phyloP scores from a whole-genome alignment of 2,797 vertebrate genomes.

The Neosalanx taihuensis region DNA sequence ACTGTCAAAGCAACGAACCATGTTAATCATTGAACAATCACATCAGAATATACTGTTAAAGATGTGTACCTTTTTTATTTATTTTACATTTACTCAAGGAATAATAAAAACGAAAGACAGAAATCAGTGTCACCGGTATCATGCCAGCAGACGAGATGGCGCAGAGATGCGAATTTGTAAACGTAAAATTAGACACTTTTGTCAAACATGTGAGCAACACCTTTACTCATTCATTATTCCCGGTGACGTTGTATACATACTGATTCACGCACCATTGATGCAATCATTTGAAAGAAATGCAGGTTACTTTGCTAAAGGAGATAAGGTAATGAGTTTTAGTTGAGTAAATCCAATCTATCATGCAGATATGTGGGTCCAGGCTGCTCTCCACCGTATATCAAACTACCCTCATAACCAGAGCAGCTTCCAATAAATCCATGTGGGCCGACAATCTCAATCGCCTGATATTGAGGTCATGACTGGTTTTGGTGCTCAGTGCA shows the following conservation, averaged over 20 bases:
- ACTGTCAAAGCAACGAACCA: slow-evolving; percentile 10
- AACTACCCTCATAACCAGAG: background rate
- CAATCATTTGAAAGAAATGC: background rate
- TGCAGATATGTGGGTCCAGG: no score
- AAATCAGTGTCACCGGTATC: slow-evolving; percentile 36
- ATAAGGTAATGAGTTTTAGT: background rate
- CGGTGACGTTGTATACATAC: background rate
- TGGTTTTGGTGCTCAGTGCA: slow-evolving; percentile 1
- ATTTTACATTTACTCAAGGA: background rate
- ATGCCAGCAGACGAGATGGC: slow-evolving; percentile 16
- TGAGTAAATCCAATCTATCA: background rate
- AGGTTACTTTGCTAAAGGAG: background rate
- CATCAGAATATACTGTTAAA: background rate
- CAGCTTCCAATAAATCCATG: background rate
- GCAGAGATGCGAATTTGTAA: slow-evolving; percentile 28
- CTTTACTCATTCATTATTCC: background rate
- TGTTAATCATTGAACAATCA: slow-evolving; percentile 2
- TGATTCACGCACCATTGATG: background rate
- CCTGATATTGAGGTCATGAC: slow-evolving; percentile 43
- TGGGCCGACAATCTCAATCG: slow-evolving; percentile 36
- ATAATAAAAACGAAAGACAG: slow-evolving; percentile 24
- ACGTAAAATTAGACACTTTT: no score
- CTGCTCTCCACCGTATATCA: background rate
- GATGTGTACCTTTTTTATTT: background rate
- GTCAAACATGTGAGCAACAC: background rate